Conservation (phyloP, 2,888 invertebrate species). For the Leucophenga maculata region DNA sequence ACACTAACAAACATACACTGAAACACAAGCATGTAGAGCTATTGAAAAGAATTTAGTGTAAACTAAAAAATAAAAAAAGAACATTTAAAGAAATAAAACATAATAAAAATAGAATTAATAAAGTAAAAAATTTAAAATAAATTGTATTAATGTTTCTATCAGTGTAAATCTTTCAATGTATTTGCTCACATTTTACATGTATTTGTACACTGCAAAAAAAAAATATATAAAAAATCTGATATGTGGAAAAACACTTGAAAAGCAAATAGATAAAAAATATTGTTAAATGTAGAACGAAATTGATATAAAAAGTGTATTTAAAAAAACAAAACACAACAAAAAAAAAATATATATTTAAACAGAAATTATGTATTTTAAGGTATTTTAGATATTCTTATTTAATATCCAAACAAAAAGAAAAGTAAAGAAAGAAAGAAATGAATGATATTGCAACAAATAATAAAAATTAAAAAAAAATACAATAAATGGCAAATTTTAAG, state of each 20-base stretch:
- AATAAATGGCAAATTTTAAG: conserved; percentile 30
- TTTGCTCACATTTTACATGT: conserved; percentile 62
- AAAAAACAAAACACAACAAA: conserved; percentile 41
- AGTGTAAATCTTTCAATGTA: conserved; percentile 60
- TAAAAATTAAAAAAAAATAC: conserved; percentile 54
- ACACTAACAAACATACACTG: conserved; percentile 21
- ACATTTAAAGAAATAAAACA: conserved; percentile 2
- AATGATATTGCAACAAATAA: conserved; percentile 44
- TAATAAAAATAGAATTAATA: conserved; percentile 19
- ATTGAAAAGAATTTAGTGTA: conserved; percentile 15
- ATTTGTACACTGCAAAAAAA: conserved; percentile 41
- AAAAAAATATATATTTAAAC: conserved; percentile 26
- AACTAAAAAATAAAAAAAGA: conserved; percentile 16
- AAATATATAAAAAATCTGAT: conserved; percentile 29
- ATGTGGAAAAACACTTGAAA: conserved; percentile 43
- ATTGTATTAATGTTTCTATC: conserved; percentile 61
- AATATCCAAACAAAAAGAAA: conserved; percentile 73
- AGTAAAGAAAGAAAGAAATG: background rate
- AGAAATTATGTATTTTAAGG: conserved; percentile 64
- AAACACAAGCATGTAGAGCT: too few relatives aligned
- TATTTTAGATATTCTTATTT: conserved; percentile 83
- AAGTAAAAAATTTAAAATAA: conserved; percentile 11
- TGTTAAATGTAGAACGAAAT: conserved; percentile 37
- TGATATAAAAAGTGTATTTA: conserved; percentile 26
- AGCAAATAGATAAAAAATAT: conserved; percentile 39